Evolutionary conservation across 2,797 vertebrate species (phyloP).

Genomic region (Menidia menidia): DNA sequence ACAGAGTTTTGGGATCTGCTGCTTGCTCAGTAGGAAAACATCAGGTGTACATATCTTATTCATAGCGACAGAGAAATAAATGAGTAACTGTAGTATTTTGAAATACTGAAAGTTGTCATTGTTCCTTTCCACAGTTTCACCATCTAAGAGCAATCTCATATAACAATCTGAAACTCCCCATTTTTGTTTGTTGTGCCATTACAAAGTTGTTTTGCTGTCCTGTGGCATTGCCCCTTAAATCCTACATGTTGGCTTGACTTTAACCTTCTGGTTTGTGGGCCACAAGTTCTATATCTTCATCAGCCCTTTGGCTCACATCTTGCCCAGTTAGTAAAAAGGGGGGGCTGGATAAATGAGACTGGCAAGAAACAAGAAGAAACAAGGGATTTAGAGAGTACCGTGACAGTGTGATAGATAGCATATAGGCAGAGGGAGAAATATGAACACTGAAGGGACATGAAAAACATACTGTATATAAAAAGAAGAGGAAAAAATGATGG

Average conservation of each 20-base stretch:
- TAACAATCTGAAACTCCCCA: conserved; percentile 44
- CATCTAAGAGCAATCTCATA: conserved; percentile 42
- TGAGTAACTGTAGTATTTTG: conserved; percentile 32
- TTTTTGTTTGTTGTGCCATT: conserved; percentile 28
- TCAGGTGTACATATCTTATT: conserved; percentile 43
- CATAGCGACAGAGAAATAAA: conserved; percentile 34
- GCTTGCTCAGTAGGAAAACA: conserved; percentile 48
- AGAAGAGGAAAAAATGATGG: conserved; percentile 6
- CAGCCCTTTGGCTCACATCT: conserved; percentile 64
- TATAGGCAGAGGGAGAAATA: conserved; percentile 11
- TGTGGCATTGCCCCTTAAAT: conserved; percentile 15
- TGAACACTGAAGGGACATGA: conserved; percentile 5
- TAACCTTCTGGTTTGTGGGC: conserved; percentile 60
- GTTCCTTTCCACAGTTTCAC: conserved; percentile 36
- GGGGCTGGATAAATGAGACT: conserved; percentile 23
- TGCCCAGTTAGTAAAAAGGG: conserved; percentile 23
- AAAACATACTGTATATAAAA: conserved; percentile 4
- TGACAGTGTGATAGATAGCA: conserved; percentile 14
- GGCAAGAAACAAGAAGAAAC: conserved; percentile 10
- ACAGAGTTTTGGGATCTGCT: conserved; percentile 40
- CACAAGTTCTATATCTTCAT: conserved; percentile 62
- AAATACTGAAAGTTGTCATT: conserved; percentile 32
- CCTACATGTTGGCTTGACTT: conserved; percentile 55
- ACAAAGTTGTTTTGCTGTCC: conserved; percentile 48
- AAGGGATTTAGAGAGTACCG: background rate